Conservation (phyloP, 2,888 invertebrate species). For the Imbricaverruca yamaguchii region DNA sequence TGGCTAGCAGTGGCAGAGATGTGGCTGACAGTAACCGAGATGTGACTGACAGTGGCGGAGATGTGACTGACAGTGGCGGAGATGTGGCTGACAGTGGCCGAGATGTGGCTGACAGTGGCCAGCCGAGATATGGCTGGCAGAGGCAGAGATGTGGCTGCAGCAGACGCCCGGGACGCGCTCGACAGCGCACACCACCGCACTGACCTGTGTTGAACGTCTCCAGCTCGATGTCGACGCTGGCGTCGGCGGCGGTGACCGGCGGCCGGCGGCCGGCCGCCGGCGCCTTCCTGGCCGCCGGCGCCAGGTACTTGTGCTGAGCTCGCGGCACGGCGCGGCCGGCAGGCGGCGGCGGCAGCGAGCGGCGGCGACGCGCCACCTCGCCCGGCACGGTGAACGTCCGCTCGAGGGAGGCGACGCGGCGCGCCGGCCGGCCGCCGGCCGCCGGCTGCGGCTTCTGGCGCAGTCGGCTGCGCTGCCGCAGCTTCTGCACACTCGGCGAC, state of each 20-base stretch:
- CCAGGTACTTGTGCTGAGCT: neutral
- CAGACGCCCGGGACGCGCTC: too few relatives aligned
- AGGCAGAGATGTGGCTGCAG: too few relatives aligned
- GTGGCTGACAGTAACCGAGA: too few relatives aligned
- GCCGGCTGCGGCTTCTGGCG: conserved; percentile 22
- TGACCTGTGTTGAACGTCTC: conserved; percentile 18
- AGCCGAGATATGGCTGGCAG: too few relatives aligned
- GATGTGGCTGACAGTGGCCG: too few relatives aligned
- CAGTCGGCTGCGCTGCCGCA: conserved; percentile 22
- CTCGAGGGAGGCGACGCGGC: neutral
- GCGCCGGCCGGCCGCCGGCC: neutral
- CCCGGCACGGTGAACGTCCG: neutral
- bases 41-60: too few relatives aligned
- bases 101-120: too few relatives aligned
- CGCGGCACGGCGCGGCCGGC: neutral
- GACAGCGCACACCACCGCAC: too few relatives aligned
- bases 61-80: too few relatives aligned
- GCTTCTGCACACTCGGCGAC: conserved; percentile 24
- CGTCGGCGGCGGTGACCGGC: neutral
- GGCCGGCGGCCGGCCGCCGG: neutral
- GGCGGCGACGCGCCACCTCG: neutral
- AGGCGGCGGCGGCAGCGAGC: neutral
- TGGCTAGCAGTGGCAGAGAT: too few relatives aligned
- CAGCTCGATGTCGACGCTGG: conserved; percentile 23
- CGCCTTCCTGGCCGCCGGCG: neutral